Evolutionary conservation across 2,888 invertebrate species (phyloP), one percentile per base, ranked within the genome.

Genomic region (Acrocyrtus sp.): DNA sequence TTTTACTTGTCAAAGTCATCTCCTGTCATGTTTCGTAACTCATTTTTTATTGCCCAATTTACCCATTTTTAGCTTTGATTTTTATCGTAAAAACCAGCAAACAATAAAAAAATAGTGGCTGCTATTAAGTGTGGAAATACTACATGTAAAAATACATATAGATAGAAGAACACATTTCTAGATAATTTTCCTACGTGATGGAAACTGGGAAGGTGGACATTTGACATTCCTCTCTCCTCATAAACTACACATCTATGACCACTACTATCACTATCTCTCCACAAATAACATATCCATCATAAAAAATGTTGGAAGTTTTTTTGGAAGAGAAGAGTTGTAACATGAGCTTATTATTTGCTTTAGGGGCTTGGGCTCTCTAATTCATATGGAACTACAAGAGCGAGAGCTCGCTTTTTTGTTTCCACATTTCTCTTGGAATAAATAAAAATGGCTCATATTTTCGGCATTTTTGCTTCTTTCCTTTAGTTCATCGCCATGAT

Each of bases 291-390:
- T 39, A 39, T 39, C 39, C 15, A 6, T 10, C 39, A 12, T 6
- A 10, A 39, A 6, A 12, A 39, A 39, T 39, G 39, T 10, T 39
- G 39, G 12, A 10, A 39, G 12, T 12, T 12, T 39, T 39, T 39
- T 39, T 39, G 6, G 8, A 39, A 12, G 39, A 6, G 39, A 39
- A 10, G 39, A 6, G 12, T 39, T 60, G 61, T 6, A 48, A 61
- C 39, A 61, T 61, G 61, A 61, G 56, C 54, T 41, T 17, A 10
- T 53, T 69, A 69, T 69, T 69, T 69, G 56, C 41, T 69, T 54
- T 34, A 26, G 54, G 69, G 69, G 69, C 24, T 61, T 41, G 69
- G 68, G 19, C n/a, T n/a, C n/a, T n/a, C n/a, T n/a, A n/a, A n/a
- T n/a, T n/a, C n/a, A n/a, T n/a, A n/a, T n/a, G n/a, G n/a, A n/a